Evolutionary conservation across 2,113 vertebrate species (phyloP), one percentile per base, ranked within the genome.

Genomic region (Nothocercus julius): DNA sequence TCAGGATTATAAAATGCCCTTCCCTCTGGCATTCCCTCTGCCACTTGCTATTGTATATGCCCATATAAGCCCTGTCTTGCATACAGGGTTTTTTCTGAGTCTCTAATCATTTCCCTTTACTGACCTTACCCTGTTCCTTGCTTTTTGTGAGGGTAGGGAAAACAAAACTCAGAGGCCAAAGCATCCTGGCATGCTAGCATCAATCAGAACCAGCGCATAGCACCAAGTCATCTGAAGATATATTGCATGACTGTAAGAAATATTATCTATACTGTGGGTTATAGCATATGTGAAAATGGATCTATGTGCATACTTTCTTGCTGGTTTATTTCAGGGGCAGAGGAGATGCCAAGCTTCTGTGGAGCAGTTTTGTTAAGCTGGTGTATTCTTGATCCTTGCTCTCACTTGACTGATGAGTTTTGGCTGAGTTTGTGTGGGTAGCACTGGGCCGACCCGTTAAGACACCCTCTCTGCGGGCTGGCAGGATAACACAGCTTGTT

Each of bases 331-430:
- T 78, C n/a, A 27, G 74, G 67, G 54, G 63, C 53, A 72, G 53
- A 73, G 63, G 47, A 44, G 51, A 13, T 45, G 32, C 11, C 27
- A 21, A 59, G 25, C 59, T 88, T 45, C 49, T 56, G 36, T 40
- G 61, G 72, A 77, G 47, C 68, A 62, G 15, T 34, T 34, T 49
- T 61, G 2, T 6, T 32, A 62, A 45, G 14, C 13, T 28, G 53
- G 1, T 0, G 1, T 32, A 12, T 42, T 68, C 54, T 42, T 78
- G 49, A 36, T 21, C 28, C 25, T 69, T 63, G 1, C 25, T 58
- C 5, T 42, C 16, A 16, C 44, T 58, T 32, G 19, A 7, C 0
- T 15, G 53, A 49, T 13, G 20, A 0, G 1, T 56, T 28, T 28
- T 85, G 63, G 42, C 51, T 56, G 38, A 36, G 22, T 42, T 80